Conservation (phyloP, 2,888 invertebrate genomes). For the Boloria selene region DNA sequence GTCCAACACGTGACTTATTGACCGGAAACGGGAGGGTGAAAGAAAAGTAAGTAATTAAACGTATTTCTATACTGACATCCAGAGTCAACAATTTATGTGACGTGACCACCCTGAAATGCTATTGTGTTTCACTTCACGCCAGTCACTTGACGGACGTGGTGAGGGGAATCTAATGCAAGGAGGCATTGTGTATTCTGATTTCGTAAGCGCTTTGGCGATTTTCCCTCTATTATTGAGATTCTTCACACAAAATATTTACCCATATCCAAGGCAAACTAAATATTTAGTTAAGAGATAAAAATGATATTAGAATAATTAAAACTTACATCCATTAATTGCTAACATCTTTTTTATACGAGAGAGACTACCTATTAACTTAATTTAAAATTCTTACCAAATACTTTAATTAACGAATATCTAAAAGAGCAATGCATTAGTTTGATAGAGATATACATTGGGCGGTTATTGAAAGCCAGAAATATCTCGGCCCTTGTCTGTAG, state of each 20-base stretch:
- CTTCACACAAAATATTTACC: conserved; percentile 2
- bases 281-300: neutral
- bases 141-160: conserved; percentile 61
- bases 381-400: conserved; percentile 14
- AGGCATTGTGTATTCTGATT: conserved; percentile 60
- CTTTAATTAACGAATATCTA: conserved; percentile 60
- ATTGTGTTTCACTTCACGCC: conserved; percentile 70
- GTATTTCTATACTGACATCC: conserved; percentile 58
- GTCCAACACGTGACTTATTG: conserved; percentile 35
- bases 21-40: conserved; percentile 48
- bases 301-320: too few relatives aligned
- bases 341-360: conserved; percentile 46
- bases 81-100: conserved; percentile 64
- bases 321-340: conserved; percentile 6
- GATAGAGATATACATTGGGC: conserved; percentile 48
- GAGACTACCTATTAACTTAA: conserved; percentile 52
- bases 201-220: conserved; percentile 52
- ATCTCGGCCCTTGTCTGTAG: conserved; percentile 52
- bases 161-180: conserved; percentile 59
- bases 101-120: conserved; percentile 63
- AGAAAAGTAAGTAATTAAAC: conserved; percentile 67
- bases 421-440: conserved; percentile 55
- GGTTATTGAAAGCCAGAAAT: conserved; percentile 57
- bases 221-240: conserved; percentile 8
- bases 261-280: neutral